Base-by-base conservation (phyloP, 2,113 vertebrate genomes). In the Hippopotamus amphibius region DNA sequence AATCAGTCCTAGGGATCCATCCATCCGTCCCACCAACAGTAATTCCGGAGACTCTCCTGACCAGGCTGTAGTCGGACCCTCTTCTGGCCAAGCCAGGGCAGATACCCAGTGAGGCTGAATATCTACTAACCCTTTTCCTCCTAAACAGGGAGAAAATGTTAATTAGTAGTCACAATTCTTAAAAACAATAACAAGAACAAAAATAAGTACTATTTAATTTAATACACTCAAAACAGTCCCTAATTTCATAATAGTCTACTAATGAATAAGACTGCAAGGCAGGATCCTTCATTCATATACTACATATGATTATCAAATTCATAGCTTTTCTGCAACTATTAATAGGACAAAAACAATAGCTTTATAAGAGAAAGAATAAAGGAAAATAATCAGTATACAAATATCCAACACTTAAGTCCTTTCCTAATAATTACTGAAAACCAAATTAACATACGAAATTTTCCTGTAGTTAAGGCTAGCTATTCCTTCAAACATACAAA, bases 51-150 rank as follows among this genome's bases (percentile, higher is more conserved):
- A 98, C 30, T 99, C 99, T 24, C 99, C 99, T 6, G 99, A 98
- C 99, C 99, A 99, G 59, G 99, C 59, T 65, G 99, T 97, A 94
- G 98, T 96, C 2, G 99, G 98, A 84, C 99, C 99, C 89, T 99
- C 99, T 95, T 99, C 99, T 1, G 99, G 99, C 99, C 99, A 99
- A 2, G 99, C 98, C 63, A 99, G 96, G 14, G 99, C 99, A 43
- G 99, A 99, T 3, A 99, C 99, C 99, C 99, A 99, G 90, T 99
- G 99, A 90, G 99, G 99, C 98, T 99, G 99, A 92, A 99, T 96
- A 87, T 99, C 99, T 96, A 99, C 94, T 13, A 99, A 98, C 28
- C 99, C 99, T 97, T 99, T 99, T 93, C 99, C 99, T 84, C 99
- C 99, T 99, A 93, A n/a, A 90, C 1, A 97, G 24, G 28, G 17